These are phyloP conservation scores for Carassius carassius DNA, from an alignment of 2,113 vertebrate genomes.

Conservation along the genomic window DNA sequence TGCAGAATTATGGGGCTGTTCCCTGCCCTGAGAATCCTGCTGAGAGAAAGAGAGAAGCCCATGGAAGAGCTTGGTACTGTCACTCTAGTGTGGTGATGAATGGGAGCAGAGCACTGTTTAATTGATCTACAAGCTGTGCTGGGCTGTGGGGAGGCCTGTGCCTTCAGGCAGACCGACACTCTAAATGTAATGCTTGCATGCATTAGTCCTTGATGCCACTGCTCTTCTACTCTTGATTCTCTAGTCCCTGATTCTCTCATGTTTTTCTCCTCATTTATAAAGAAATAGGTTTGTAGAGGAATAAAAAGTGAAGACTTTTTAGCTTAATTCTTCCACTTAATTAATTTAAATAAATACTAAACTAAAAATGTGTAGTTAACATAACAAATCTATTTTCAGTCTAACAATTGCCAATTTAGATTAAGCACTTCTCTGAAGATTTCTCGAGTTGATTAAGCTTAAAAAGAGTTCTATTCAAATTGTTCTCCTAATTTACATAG, in stretches of 20 bases:
- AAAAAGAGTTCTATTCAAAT: background rate
- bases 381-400: background rate
- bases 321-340: background rate
- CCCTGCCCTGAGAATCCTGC: conserved; percentile 24
- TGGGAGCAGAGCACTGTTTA: conserved; percentile 35
- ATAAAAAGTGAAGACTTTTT: background rate
- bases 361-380: background rate
- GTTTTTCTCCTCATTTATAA: background rate
- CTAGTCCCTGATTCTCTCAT: background rate
- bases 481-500: background rate
- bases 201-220: background rate
- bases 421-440: background rate
- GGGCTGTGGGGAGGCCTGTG: conserved; percentile 43
- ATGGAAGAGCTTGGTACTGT: conserved; percentile 26
- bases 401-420: background rate
- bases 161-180: conserved; percentile 25
- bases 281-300: background rate
- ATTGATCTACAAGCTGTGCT: conserved; percentile 53
- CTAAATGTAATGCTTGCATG: conserved; percentile 10
- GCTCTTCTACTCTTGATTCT: background rate
- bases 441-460: background rate
- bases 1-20: conserved; percentile 26
- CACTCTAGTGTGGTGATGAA: conserved; percentile 19
- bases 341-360: background rate
- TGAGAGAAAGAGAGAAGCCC: background rate